Conservation (phyloP, 2,888 invertebrate species). For the Netelia fuscicornis region DNA sequence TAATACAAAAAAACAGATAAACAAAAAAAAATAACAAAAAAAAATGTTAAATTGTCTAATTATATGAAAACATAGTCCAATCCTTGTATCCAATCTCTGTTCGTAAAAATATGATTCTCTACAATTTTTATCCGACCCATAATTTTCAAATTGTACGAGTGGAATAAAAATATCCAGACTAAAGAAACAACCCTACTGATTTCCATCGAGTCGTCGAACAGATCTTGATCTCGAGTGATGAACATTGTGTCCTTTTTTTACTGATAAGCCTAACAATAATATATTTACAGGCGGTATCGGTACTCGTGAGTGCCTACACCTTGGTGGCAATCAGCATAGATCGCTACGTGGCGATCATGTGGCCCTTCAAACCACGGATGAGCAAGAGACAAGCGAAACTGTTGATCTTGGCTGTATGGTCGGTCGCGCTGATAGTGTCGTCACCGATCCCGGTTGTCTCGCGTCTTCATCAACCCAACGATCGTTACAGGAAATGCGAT, state of each 20-base stretch:
- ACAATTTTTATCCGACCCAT: too few species aligned
- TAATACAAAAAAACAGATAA: neutral
- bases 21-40: neutral
- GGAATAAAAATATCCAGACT: too few species aligned
- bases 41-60: too few species aligned
- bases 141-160: too few species aligned
- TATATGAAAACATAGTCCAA: too few species aligned
- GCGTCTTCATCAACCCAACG: constrained; percentile 87
- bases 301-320: constrained; percentile 95
- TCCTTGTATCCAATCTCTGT: too few species aligned
- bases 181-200: neutral
- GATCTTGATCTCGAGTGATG: too few species aligned
- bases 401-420: constrained; percentile 91
- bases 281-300: constrained; percentile 88
- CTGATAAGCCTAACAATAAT: neutral
- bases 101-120: too few species aligned
- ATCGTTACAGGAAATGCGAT: constrained; percentile 88
- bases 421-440: constrained; percentile 91
- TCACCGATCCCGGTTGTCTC: constrained; percentile 93
- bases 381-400: constrained; percentile 90
- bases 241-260: neutral
- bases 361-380: constrained; percentile 93
- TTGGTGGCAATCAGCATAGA: constrained; percentile 96
- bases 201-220: too few species aligned
- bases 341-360: constrained; percentile 95